Evolutionary conservation across 2,797 vertebrate genomes (phyloP), one percentile per base, ranked within the genome.

Genomic region (Anniella stebbinsi): DNA sequence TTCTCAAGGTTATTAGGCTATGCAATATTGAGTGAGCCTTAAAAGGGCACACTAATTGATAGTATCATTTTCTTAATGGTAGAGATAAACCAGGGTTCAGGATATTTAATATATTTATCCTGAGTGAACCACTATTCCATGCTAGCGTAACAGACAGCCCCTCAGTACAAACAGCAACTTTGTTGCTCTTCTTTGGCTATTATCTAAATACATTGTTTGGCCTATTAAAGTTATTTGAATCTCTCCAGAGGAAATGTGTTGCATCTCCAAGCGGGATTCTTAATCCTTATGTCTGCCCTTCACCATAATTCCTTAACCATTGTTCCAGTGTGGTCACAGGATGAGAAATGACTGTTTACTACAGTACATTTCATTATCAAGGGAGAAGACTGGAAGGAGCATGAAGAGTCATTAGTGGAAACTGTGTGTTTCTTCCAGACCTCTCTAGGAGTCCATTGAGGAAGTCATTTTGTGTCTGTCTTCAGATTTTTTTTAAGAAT

Each of bases 271-370:
- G 54, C 30, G 81, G 84, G 77, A 30, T 89, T 88, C 77, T 89
- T 90, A 48, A 83, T 36, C 25, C 28, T 89, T 60, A 88, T 86
- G 86, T 21, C 48, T 86, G n/a, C 1, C 72, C 90, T 36, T 77
- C 21, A 1, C 51, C 88, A 8, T 11, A 45, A 15, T n/a, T 89
- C 45, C 25, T 82, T 86, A 82, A 69, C 28, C 70, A 51, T 89
- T 1, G 15, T 83, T 92, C 85, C 67, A 51, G 80, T 92, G 51
- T 1, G 66, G 54, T 2, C 87, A 54, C 15, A 82, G 80, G 17
- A 67, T 69, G 90, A 84, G 33, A 66, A 92, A 88, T 89, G 17
- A 18, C 84, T 91, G 77, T 83, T 92, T n/a, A 69, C 18, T 23
- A n/a, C 7, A 45, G 30, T 10, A 72, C 4, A 5, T 51, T 93